phyloP scores from a whole-genome alignment of 2,113 vertebrate species.

The Bubo bubo region DNA sequence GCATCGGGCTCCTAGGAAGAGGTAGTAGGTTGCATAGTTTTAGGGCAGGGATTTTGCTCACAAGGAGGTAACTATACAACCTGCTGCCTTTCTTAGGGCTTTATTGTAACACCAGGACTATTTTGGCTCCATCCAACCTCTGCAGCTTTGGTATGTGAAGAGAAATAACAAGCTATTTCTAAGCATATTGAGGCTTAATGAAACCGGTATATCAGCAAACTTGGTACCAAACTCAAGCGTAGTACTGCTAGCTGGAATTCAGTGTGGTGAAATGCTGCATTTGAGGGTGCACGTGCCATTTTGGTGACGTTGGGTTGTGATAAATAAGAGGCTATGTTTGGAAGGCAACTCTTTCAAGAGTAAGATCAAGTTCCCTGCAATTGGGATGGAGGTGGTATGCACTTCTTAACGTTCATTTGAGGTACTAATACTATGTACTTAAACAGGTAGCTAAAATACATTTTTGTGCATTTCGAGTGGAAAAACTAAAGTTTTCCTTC shows the following conservation, averaged over 20 bases:
- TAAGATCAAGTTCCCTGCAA: background rate
- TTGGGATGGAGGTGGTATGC: background rate
- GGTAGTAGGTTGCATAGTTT: slow-evolving; percentile 89
- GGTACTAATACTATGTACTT: background rate
- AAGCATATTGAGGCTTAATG: background rate
- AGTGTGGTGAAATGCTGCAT: rapidly evolving
- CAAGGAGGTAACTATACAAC: slow-evolving; percentile 87
- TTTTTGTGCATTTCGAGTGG: background rate
- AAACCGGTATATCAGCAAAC: background rate
- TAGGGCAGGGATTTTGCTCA: slow-evolving; percentile 86
- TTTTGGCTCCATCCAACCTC: slow-evolving; percentile 43
- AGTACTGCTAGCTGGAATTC: background rate
- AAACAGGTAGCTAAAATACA: background rate
- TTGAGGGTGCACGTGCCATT: background rate
- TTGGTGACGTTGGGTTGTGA: background rate
- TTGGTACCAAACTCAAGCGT: background rate
- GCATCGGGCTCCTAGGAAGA: slow-evolving; percentile 82
- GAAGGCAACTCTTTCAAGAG: background rate
- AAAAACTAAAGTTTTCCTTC: background rate
- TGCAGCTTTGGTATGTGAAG: background rate
- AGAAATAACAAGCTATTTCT: background rate
- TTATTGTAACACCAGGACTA: slow-evolving; percentile 65
- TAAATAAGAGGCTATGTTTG: background rate
- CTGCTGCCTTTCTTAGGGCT: slow-evolving; percentile 87
- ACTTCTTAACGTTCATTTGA: rapidly evolving